Evolutionary conservation across 2,797 vertebrate genomes (phyloP).

Genomic region (Heteromormyrus szaboi): DNA sequence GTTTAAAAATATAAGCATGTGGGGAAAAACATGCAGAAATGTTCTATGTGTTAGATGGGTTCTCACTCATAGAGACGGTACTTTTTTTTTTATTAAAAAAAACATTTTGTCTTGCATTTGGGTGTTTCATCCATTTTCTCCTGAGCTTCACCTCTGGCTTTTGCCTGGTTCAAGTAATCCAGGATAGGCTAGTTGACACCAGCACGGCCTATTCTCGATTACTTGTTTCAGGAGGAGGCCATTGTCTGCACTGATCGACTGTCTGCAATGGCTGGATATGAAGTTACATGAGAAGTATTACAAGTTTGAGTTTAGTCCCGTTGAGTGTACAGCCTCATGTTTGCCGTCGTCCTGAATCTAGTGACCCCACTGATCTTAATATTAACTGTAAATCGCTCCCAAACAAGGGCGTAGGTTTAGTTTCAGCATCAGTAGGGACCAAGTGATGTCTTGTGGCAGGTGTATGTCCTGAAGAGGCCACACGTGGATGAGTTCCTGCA

Average conservation of each 20-base stretch:
- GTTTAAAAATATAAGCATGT: neutral
- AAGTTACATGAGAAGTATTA: neutral
- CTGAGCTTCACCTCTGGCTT: constrained; percentile 48
- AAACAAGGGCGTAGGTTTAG: neutral
- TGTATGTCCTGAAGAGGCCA: constrained; percentile 86
- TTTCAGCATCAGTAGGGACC: neutral
- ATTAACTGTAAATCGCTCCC: neutral
- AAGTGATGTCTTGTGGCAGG: constrained; percentile 51
- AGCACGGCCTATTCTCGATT: constrained; percentile 91
- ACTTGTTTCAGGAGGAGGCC: constrained; percentile 90
- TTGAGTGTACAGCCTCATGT: neutral
- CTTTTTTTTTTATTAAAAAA: neutral
- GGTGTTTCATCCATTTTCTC: neutral
- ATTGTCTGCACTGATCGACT: constrained; percentile 36
- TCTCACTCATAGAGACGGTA: neutral
- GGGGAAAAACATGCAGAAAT: neutral
- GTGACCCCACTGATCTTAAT: neutral
- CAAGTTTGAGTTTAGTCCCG: neutral
- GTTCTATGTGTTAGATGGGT: neutral
- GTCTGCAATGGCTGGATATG: neutral
- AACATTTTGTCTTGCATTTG: neutral
- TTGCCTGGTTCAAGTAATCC: constrained; percentile 98
- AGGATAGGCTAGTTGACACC: constrained; percentile 93
- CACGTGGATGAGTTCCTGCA: constrained; percentile 83
- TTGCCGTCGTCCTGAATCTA: neutral